A percentile compares a stretch with the other conserved stretches of the same genome.
Conservation (phyloP, 2,888 invertebrate genomes). For the Zhuqinia jingwanae region DNA sequence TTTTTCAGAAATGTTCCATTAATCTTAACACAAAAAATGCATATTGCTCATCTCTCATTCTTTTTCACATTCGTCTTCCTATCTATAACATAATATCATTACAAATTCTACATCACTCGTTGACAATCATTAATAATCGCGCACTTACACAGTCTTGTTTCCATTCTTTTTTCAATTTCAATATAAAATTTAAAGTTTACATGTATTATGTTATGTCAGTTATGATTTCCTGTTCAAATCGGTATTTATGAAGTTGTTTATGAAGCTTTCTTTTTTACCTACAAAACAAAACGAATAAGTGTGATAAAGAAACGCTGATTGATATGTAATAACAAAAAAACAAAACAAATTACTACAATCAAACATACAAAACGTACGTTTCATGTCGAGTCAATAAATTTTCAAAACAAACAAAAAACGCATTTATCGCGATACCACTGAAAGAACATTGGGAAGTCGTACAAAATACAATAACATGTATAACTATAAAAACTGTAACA, state of each 20-base stretch:
- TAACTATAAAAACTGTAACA: slow-evolving; percentile 51
- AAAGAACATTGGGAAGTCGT: slow-evolving; percentile 8
- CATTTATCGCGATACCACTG: too few species aligned
- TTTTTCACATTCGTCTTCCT: too few species aligned
- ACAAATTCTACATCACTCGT: slow-evolving; percentile 6
- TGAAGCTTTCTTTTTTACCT: too few species aligned
- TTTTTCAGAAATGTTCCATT: neutral
- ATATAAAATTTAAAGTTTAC: slow-evolving; percentile 37
- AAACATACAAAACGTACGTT: neutral
- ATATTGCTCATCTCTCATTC: neutral
- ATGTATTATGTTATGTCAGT: too few species aligned
- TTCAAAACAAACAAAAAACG: slow-evolving; percentile 23
- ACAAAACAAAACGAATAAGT: too few species aligned
- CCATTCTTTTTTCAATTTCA: slow-evolving; percentile 28
- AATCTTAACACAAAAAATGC: neutral
- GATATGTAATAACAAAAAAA: too few species aligned
- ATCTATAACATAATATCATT: slow-evolving; percentile 26
- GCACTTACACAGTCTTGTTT: slow-evolving; percentile 61
- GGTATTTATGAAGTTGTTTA: too few species aligned
- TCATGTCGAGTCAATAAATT: neutral
- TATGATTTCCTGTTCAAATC: too few species aligned
- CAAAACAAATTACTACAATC: neutral
- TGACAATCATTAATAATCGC: slow-evolving; percentile 24
- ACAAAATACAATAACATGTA: slow-evolving; percentile 1
- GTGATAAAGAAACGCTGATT: too few species aligned